A percentile compares a stretch with the other conserved stretches of the same genome.
Evolutionary conservation across 2,797 vertebrate genomes (phyloP).

Genomic region (Paramormyrops hopkinsi): DNA sequence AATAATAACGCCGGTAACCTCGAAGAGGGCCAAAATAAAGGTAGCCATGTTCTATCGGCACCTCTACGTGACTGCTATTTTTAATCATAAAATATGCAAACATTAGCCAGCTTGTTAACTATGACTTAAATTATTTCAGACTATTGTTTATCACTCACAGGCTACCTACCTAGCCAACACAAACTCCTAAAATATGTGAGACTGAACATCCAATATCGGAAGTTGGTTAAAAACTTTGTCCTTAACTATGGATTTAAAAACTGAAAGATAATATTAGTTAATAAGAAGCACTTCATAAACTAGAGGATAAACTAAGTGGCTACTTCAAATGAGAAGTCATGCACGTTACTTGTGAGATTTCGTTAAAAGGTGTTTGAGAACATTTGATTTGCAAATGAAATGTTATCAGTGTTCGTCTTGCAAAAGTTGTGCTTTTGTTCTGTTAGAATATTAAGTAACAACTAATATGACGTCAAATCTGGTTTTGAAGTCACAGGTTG

Average conservation of each 20-base stretch:
- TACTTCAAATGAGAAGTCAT: neutral
- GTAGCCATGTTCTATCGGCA: neutral
- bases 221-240: neutral
- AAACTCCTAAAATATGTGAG: neutral
- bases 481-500: neutral
- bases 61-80: neutral
- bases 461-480: neutral
- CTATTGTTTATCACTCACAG: neutral
- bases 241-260: neutral
- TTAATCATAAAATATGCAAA: neutral
- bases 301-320: neutral
- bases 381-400: neutral
- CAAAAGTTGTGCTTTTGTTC: neutral
- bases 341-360: neutral
- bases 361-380: neutral
- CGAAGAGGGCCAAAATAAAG: conserved; percentile 1
- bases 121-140: neutral
- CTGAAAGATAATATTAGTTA: neutral
- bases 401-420: neutral
- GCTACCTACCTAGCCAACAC: neutral
- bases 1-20: neutral
- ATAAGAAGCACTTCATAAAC: neutral
- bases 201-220: neutral
- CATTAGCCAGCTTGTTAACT: neutral
- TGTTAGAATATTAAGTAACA: neutral